These are phyloP conservation scores for Spisula solida DNA, from an alignment of 2,888 invertebrate genomes.

Conservation along the genomic window DNA sequence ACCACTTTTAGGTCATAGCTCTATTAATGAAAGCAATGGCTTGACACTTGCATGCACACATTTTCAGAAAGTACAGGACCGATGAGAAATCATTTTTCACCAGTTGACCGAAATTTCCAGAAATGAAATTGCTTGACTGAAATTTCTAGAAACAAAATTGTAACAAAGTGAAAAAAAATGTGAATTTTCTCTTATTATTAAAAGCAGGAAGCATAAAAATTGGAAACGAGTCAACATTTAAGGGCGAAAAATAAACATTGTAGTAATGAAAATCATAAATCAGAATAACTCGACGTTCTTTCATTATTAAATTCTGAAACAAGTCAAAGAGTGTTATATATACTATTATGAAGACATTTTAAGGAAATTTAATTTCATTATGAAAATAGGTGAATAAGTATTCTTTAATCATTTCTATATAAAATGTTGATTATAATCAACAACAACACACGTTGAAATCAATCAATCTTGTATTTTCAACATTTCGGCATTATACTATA, in stretches of 20 bases:
- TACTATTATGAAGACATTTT: background rate
- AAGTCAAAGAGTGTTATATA: background rate
- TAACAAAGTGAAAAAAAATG: too few species aligned
- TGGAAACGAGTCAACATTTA: background rate
- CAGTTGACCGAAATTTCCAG: background rate
- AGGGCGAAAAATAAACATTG: background rate
- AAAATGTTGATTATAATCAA: too few species aligned
- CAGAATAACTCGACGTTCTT: background rate
- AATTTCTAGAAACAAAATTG: background rate
- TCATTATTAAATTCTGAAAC: background rate
- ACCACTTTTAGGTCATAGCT: background rate
- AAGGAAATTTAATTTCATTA: background rate
- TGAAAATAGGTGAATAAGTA: background rate
- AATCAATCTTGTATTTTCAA: too few species aligned
- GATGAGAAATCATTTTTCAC: background rate
- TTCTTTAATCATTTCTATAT: too few species aligned
- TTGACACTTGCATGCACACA: slow-evolving; percentile 9
- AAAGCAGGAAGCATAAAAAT: background rate
- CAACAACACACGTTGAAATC: too few species aligned
- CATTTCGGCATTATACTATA: too few species aligned
- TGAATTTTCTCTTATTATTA: background rate
- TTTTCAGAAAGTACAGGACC: background rate
- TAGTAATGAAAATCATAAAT: background rate
- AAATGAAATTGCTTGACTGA: slow-evolving; percentile 2
- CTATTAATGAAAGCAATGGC: background rate